Base-by-base conservation (phyloP, 2,888 invertebrate species). In the Ephialtes manifestator region DNA sequence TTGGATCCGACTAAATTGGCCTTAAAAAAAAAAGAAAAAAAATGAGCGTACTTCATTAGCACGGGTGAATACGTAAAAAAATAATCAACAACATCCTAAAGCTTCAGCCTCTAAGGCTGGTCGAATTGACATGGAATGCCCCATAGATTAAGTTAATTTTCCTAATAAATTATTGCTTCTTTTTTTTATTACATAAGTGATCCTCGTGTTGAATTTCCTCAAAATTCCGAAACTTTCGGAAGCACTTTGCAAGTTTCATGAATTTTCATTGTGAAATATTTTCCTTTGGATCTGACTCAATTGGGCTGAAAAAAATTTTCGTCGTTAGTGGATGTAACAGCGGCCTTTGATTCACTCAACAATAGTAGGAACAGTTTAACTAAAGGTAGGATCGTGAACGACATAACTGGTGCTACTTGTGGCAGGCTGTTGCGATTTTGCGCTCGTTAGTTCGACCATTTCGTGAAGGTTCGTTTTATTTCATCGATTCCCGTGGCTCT, bases 371-470 rank as follows among this genome's bases (percentile, higher is more conserved):
- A 11, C 20, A 1, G 35, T 35, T 18, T 39, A 39, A 39, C 35
- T 18, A 18, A 11, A 20, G 39, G 39, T 43, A 43, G 11, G 11
- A 67, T 53, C 63, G 31, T 46, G 72, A 67, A 67, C 65, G 74
- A 63, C 39, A 58, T 43, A 78, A 78, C 35, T 79, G 24, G 53
- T 53, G 28, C 15, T 63, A 75, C 58, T 83, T 55, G 58, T 51
- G 63, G 70, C 75, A 75, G 74, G 75, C 75, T 83, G 51, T 75
- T 46, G 79, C 68, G 79, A 79, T 83, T 83, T 79, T 70, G 70
- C 70, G 11, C 83, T 83, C 79, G 75, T 79, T 79, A 83, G 63
- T 65, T 76, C 70, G 75, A 74, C 70, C 53, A 70, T 75, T 75
- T 75, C 63, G 53, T n/a, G 51, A 24, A 46, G 43, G 18, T 74